Evolutionary conservation across 2,888 invertebrate species (phyloP), one percentile per base, ranked within the genome.

Genomic region (Sesamia inferens): DNA sequence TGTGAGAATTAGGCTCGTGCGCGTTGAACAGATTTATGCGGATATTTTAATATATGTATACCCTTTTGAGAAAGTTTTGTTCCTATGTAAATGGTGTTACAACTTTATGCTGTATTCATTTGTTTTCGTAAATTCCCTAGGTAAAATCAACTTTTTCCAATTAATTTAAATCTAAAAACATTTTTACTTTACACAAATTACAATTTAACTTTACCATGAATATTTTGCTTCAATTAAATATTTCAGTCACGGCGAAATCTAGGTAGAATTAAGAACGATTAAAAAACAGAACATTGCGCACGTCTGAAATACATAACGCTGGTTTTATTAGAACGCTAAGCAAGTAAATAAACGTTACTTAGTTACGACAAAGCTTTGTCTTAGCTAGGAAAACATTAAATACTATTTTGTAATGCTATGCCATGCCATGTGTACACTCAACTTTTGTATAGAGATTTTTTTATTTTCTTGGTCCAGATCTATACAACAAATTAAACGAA

Each of bases 321-420:
- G 54, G 47, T 31, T 42, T 65, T 74, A 83, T 79, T 68, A 74
- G 57, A 68, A 74, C 83, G 68, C 65, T 70, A 66, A 83, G 47
- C 42, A 24, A 19, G 51, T 65, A 65, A 54, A 64, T 70, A 75
- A 66, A 68, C 24, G 70, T 44, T 51, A 55, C 68, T 81, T 70
- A 66, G 54, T 66, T 31, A 64, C 47, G 39, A 58, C 71, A 70
- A 77, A 70, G 71, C 61, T 68, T 61, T 44, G 54, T 61, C n/a
- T 64, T 44, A 59, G 59, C 72, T 82, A 57, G 6, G 71, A 71
- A 58, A 68, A 59, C 22, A 78, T 78, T 61, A 44, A 78, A 68
- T 42, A 44, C 57, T 68, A 73, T 64, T 78, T 79, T 79, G 67
- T 72, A 54, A 73, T 79, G n/a, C n/a, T n/a, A n/a, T n/a, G n/a